Conservation (phyloP, 1,140 invertebrate species). For the Anastrepha obliqua region DNA sequence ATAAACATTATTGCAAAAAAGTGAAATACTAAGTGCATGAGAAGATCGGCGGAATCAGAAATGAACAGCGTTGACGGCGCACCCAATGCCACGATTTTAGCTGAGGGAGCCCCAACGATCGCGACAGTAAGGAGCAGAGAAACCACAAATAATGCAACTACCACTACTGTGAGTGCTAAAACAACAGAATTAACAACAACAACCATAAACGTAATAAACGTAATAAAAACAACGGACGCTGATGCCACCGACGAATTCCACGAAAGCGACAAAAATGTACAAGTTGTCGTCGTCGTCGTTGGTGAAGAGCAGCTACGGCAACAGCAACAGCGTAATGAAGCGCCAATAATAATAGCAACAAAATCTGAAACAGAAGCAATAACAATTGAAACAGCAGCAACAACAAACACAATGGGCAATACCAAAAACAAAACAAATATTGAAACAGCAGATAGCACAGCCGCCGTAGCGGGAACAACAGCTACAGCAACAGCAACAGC, state of each 20-base stretch:
- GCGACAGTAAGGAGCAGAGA: background rate
- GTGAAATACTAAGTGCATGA: constrained; percentile 15
- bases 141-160: constrained; percentile 18
- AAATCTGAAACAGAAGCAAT: background rate
- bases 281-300: background rate
- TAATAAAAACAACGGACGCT: constrained; percentile 19
- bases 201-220: background rate
- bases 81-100: constrained; percentile 47
- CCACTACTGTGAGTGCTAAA: background rate
- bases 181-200: background rate
- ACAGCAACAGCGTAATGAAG: constrained; percentile 10
- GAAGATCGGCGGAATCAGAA: constrained; percentile 31
- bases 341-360: background rate
- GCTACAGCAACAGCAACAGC: constrained; percentile 31
- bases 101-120: constrained; percentile 7
- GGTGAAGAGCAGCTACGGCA: background rate
- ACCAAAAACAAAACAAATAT: constrained; percentile 2
- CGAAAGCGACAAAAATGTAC: constrained; percentile 27
- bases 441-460: constrained; percentile 29
- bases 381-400: constrained; percentile 16
- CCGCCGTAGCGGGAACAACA: background rate
- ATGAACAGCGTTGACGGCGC: constrained; percentile 52
- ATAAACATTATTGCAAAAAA: background rate
- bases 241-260: constrained; percentile 44
- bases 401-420: background rate